A percentile compares a stretch with the other conserved stretches of the same genome.
Conservation (phyloP, 2,797 vertebrate genomes). For the Sarcoramphus papa region DNA sequence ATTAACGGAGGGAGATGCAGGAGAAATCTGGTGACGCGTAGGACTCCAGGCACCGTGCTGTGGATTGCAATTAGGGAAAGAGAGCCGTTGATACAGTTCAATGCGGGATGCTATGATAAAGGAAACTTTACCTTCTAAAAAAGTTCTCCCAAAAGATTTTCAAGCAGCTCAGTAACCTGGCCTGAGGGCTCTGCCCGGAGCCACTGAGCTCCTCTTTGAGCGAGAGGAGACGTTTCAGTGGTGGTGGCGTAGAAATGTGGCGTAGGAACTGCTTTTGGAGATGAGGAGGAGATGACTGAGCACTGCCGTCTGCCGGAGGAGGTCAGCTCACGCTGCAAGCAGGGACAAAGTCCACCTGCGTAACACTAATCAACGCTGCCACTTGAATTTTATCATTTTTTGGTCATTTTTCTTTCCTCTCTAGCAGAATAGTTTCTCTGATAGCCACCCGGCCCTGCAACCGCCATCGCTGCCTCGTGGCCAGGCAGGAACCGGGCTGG, state of each 20-base stretch:
- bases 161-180: neutral
- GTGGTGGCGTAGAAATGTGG: neutral
- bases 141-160: neutral
- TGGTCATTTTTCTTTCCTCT: neutral
- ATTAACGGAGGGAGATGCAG: neutral
- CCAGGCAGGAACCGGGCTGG: neutral
- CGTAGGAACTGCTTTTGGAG: accelerated
- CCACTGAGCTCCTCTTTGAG: neutral
- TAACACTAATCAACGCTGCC: neutral
- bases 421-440: neutral
- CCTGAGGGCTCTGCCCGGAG: neutral
- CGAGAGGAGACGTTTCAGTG: neutral
- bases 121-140: neutral
- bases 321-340: neutral
- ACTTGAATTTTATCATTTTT: too few species aligned
- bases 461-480: accelerated
- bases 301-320: accelerated
- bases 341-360: accelerated
- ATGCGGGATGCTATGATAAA: neutral
- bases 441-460: neutral
- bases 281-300: accelerated
- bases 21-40: neutral
- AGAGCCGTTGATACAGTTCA: neutral
- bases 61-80: neutral
- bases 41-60: neutral